These are phyloP conservation scores for Poecilia wingei DNA, from an alignment of 2,797 vertebrate species.

Conservation along the genomic window DNA sequence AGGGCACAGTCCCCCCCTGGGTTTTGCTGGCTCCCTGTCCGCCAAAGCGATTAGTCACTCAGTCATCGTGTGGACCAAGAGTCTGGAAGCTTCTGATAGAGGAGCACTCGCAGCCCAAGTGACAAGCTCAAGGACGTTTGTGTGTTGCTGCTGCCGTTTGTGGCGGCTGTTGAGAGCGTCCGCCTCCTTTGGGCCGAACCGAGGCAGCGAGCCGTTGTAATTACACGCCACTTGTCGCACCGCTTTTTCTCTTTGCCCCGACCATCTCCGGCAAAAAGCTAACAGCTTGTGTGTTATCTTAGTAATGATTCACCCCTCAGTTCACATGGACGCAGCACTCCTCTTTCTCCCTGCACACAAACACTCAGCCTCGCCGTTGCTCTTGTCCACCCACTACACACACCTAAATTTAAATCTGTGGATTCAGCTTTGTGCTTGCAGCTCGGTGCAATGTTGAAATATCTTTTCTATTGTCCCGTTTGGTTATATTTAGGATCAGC, in stretches of 20 bases:
- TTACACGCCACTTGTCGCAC: conserved; percentile 65
- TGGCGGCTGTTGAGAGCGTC: conserved; percentile 62
- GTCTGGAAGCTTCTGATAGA: conserved; percentile 76
- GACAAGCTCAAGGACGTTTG: conserved; percentile 70
- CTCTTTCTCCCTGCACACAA: conserved; percentile 45
- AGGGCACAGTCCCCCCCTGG: conserved; percentile 33
- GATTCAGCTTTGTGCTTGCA: conserved; percentile 12
- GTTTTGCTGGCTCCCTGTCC: conserved; percentile 56
- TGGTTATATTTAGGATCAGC: conserved; percentile 50
- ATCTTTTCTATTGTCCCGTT: conserved; percentile 31
- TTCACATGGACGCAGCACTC: conserved; percentile 58
- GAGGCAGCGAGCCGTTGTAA: conserved; percentile 66
- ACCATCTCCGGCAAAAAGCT: conserved; percentile 53
- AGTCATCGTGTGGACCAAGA: conserved; percentile 60
- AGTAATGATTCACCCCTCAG: conserved; percentile 68
- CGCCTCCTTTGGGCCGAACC: conserved; percentile 54
- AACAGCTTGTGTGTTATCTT: conserved; percentile 72
- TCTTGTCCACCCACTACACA: conserved; percentile 30
- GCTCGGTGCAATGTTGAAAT: conserved; percentile 25
- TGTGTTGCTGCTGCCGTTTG: conserved; percentile 42
- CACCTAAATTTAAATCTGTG: conserved; percentile 39
- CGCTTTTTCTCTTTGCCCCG: conserved; percentile 45
- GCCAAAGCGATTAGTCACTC: conserved; percentile 73
- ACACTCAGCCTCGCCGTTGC: conserved; percentile 30
- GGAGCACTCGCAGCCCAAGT: conserved; percentile 51